These are phyloP conservation scores for Alsophila aescularia DNA, from an alignment of 2,888 invertebrate species.

Conservation along the genomic window DNA sequence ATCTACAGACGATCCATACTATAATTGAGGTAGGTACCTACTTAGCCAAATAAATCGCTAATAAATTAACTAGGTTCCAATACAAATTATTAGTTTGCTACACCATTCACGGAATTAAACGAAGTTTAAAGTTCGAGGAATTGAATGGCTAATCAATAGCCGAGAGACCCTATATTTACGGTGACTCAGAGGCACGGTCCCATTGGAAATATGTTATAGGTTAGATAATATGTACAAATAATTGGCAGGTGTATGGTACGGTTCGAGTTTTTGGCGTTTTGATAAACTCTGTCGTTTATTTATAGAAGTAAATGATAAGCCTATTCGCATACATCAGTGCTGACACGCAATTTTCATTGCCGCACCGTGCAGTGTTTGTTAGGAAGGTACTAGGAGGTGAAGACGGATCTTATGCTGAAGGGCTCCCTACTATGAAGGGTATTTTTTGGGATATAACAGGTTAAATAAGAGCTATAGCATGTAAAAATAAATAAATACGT, in stretches of 20 bases:
- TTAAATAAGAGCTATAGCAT: too few species aligned
- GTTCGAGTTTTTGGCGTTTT: not conserved
- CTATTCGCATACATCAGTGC: too few species aligned
- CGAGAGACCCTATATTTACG: slow-evolving; percentile 65
- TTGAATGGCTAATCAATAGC: slow-evolving; percentile 60
- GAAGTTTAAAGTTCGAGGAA: slow-evolving; percentile 62
- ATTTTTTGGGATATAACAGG: too few species aligned
- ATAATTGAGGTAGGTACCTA: slow-evolving; percentile 2
- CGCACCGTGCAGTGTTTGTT: too few species aligned
- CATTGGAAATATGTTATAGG: slow-evolving; percentile 1
- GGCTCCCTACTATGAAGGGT: too few species aligned
- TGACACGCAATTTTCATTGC: too few species aligned
- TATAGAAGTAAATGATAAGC: too few species aligned
- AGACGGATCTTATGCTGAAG: too few species aligned
- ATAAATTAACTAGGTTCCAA: slow-evolving; percentile 38
- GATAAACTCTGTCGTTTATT: too few species aligned
- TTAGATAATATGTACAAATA: slow-evolving; percentile 1
- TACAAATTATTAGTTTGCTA: slow-evolving; percentile 47
- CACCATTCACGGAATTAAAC: slow-evolving; percentile 50
- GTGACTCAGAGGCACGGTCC: slow-evolving; percentile 26
- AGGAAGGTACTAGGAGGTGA: too few species aligned
- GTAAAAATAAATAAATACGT: too few species aligned
- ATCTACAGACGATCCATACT: not conserved
- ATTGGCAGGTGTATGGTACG: slow-evolving; percentile 19
- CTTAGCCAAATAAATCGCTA: slow-evolving; percentile 24